phyloP scores from a whole-genome alignment of 2,888 invertebrate species.

The Fragum fragum region DNA sequence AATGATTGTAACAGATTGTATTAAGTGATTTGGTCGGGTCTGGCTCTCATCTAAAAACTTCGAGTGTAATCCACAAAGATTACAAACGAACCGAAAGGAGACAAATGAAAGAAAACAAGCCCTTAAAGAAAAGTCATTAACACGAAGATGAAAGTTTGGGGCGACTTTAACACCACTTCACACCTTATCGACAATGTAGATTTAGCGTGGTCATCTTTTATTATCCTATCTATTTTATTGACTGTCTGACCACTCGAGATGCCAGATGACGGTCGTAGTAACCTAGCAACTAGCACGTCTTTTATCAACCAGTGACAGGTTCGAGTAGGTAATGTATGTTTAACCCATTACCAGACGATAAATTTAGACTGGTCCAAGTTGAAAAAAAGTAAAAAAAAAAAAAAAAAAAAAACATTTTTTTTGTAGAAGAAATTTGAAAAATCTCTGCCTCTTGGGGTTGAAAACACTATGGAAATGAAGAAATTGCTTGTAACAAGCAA shows the following conservation, averaged over 20 bases:
- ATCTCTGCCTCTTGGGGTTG: too few relatives aligned
- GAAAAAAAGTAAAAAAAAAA: too few relatives aligned
- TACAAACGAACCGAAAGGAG: background rate
- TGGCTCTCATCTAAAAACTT: too few relatives aligned
- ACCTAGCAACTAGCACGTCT: constrained; percentile 17
- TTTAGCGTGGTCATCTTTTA: constrained; percentile 22
- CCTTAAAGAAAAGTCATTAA: constrained; percentile 2
- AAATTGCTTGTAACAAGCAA: too few relatives aligned
- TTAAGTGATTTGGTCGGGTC: too few relatives aligned
- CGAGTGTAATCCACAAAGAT: background rate
- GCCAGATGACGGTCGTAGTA: constrained; percentile 4
- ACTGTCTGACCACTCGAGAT: constrained; percentile 17
- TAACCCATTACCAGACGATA: too few relatives aligned
- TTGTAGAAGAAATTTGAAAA: too few relatives aligned
- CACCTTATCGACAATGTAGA: constrained; percentile 7
- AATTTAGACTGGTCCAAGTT: too few relatives aligned
- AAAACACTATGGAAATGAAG: too few relatives aligned
- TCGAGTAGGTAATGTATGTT: constrained; percentile 3
- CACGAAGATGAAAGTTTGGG: background rate
- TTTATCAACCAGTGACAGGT: constrained; percentile 16
- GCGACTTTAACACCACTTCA: constrained; percentile 18
- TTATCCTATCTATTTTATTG: constrained; percentile 22
- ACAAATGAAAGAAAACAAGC: background rate
- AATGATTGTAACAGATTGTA: too few relatives aligned
- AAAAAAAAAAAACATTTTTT: too few relatives aligned